These are phyloP conservation scores for Sturmia bella DNA, from an alignment of 2,888 invertebrate species.

Conservation along the genomic window DNA sequence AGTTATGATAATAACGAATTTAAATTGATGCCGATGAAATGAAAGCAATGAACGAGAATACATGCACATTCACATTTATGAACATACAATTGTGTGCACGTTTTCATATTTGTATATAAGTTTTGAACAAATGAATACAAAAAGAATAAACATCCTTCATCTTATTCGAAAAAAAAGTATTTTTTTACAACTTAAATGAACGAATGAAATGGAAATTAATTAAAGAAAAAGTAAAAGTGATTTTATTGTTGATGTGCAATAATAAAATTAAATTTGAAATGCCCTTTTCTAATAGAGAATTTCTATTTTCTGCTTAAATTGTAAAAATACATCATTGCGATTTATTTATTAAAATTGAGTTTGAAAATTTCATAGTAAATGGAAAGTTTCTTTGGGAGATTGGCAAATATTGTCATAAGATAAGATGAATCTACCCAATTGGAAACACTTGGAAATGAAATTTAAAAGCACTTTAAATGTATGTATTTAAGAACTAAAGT, in stretches of 20 bases:
- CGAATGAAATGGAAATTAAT: neutral
- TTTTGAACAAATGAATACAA: conserved; percentile 24
- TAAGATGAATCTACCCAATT: too few species aligned
- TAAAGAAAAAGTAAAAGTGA: conserved; percentile 23
- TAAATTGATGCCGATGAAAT: conserved; percentile 36
- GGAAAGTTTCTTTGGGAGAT: too few species aligned
- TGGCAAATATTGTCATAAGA: too few species aligned
- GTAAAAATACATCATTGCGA: too few species aligned
- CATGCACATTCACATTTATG: too few species aligned
- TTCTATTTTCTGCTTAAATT: too few species aligned
- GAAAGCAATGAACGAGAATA: too few species aligned
- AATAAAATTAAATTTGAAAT: conserved; percentile 8
- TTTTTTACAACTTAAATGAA: conserved; percentile 13
- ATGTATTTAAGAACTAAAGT: too few species aligned
- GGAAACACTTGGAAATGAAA: too few species aligned
- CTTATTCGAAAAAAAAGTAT: neutral
- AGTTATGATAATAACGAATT: conserved; percentile 19
- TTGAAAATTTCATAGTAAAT: too few species aligned
- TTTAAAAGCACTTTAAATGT: too few species aligned
- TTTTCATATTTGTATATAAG: neutral
- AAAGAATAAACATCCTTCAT: conserved; percentile 11
- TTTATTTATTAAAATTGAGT: too few species aligned
- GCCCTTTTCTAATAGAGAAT: neutral
- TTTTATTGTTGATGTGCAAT: neutral
- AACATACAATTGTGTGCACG: conserved; percentile 19